Evolutionary conservation across 2,888 invertebrate species (phyloP), one percentile per base, ranked within the genome.

Genomic region (Oasisia sp.): DNA sequence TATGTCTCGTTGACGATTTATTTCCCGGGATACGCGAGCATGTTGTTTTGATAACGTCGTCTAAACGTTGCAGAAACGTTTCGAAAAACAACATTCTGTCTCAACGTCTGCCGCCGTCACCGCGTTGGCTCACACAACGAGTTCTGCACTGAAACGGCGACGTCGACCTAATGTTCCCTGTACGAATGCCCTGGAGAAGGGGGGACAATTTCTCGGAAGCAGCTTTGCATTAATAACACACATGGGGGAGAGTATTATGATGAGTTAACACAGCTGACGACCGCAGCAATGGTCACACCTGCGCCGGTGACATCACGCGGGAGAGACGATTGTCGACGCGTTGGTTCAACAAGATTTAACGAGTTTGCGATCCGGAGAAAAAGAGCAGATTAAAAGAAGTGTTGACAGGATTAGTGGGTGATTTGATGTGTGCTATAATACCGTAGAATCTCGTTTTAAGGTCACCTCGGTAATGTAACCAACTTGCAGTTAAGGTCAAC

Each of bases 161-260:
- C 19, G 74, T 74, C 74, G 74, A 74, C 74, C 74, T n/a, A 1
- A 74, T 7, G 7, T n/a, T 27, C 74, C 74, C 74, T 74, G 27
- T 27, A 74, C 14, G 14, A 50, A 50, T 27, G 74, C 74, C 74
- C 74, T 74, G 74, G 27, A 74, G 74, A 7, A 74, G 74, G 27
- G 4, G 74, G 74, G n/a, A 19, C 27, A 7, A 74, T 74, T 74
- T 74, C 27, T 74, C 74, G 74, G 74, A 74, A 74, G 27, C 74
- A 74, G 74, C 74, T 74, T 74, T 74, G 74, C 74, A 74, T 74
- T 74, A 74, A 74, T 74, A 74, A 27, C 74, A 74, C 27, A 74
- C n/a, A 27, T 74, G 74, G 14, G 74, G n/a, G 27, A 7, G 27
- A 74, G 19, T 27, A 74, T 74, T 74, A 5, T 19, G 27, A n/a